A percentile compares a stretch with the other conserved stretches of the same genome.
These are phyloP conservation scores for Vespertilio murinus DNA, from an alignment of 2,797 vertebrate species.

Conservation along the genomic window DNA sequence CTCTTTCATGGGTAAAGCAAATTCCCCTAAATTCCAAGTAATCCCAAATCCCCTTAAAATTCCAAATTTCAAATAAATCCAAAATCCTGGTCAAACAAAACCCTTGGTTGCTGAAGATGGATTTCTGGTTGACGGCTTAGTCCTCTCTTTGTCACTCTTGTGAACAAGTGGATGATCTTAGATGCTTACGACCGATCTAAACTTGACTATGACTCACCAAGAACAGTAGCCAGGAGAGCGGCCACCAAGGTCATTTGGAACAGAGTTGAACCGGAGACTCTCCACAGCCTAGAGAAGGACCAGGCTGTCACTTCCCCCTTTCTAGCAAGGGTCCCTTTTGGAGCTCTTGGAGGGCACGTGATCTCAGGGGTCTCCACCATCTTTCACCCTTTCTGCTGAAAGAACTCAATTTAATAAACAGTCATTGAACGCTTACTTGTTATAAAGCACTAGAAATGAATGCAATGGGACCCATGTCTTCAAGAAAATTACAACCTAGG, in stretches of 20 bases:
- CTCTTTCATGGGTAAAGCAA: background rate
- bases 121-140: background rate
- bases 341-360: background rate
- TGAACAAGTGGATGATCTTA: background rate
- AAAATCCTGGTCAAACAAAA: constrained; percentile 6
- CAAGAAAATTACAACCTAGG: background rate
- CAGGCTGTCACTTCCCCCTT: background rate
- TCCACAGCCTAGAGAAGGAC: background rate
- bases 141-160: background rate
- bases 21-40: background rate
- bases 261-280: background rate
- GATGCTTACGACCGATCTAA: background rate
- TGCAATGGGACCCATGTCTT: background rate
- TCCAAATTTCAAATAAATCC: background rate
- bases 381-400: constrained; percentile 54
- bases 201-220: constrained; percentile 63
- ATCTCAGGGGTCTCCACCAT: background rate
- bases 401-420: constrained; percentile 50
- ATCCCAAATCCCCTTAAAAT: background rate
- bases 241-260: constrained; percentile 50
- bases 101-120: background rate
- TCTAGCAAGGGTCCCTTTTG: background rate
- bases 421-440: background rate
- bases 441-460: background rate
- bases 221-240: constrained; percentile 55